Percentiles rank a stretch among this genome's conserved stretches.
These are phyloP conservation scores for Drosophila mimica DNA, from an alignment of 2,888 invertebrate species.

Conservation along the genomic window DNA sequence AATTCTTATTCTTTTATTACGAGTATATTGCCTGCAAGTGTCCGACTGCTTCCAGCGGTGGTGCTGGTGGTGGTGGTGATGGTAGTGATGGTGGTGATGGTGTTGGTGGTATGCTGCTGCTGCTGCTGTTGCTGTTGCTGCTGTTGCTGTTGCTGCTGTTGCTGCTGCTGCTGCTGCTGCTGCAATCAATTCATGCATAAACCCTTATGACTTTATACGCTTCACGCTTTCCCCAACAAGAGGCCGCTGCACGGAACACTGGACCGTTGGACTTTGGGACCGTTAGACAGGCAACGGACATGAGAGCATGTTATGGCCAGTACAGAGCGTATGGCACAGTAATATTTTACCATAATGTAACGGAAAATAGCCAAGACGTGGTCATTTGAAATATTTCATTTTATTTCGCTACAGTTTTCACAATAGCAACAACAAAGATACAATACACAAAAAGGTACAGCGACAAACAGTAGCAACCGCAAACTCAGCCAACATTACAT, in stretches of 20 bases:
- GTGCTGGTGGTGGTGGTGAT: constrained; percentile 2
- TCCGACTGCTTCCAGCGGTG: constrained; percentile 16
- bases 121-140: neutral
- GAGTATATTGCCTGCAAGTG: constrained; percentile 45
- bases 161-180: constrained; percentile 36
- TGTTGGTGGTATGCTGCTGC: constrained; percentile 39
- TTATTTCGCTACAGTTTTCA: constrained; percentile 74
- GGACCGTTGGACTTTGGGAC: constrained; percentile 48
- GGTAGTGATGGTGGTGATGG: neutral
- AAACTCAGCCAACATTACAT: neutral
- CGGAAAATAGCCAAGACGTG: constrained; percentile 81
- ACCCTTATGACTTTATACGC: constrained; percentile 81
- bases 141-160: neutral
- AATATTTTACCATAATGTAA: constrained; percentile 81
- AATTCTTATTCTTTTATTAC: constrained; percentile 75
- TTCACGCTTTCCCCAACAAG: constrained; percentile 79
- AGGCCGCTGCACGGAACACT: constrained; percentile 55
- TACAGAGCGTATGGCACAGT: constrained; percentile 64
- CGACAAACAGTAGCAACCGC: constrained; percentile 6
- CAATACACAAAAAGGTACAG: constrained; percentile 1
- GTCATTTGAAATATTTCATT: constrained; percentile 81
- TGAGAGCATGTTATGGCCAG: constrained; percentile 56
- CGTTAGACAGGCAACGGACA: constrained; percentile 38
- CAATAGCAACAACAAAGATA: constrained; percentile 45
- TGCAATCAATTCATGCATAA: constrained; percentile 81